phyloP scores from a whole-genome alignment of 2,113 vertebrate species.

The Corythaixoides concolor region DNA sequence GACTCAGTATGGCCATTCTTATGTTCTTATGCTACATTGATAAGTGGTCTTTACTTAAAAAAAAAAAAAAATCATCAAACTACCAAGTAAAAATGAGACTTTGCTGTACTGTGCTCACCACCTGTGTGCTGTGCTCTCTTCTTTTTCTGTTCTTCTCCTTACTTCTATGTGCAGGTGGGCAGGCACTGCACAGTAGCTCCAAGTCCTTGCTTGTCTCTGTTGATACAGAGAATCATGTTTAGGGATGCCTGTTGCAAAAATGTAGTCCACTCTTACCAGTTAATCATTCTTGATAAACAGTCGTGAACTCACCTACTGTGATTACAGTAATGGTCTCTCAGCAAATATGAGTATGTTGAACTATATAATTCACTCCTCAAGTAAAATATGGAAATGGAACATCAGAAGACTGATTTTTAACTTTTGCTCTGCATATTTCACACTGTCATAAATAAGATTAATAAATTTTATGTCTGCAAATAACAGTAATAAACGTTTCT shows the following conservation, averaged over 20 bases:
- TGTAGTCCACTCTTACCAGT: not conserved
- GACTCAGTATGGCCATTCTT: not conserved
- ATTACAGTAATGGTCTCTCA: not conserved
- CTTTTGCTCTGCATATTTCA: not conserved
- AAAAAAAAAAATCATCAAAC: not conserved
- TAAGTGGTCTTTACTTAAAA: not conserved
- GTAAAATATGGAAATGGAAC: not conserved
- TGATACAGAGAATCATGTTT: not conserved
- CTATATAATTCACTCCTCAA: not conserved
- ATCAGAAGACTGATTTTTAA: not conserved
- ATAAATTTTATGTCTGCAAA: not conserved
- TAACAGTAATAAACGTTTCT: conserved; percentile 18
- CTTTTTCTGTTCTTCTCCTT: not conserved
- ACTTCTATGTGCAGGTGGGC: not conserved
- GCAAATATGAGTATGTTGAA: not conserved
- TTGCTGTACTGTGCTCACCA: not conserved
- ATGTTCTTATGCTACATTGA: not conserved
- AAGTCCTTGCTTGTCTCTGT: not conserved
- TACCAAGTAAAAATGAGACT: not conserved
- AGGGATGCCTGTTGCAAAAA: not conserved
- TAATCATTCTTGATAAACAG: not conserved
- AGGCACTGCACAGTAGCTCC: not conserved
- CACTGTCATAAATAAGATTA: not conserved
- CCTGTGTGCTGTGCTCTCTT: not conserved
- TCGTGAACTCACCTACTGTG: not conserved